A percentile compares a stretch with the other conserved stretches of the same genome.
Conservation (phyloP, 2,797 vertebrate species). For the Semaprochilodus insignis region DNA sequence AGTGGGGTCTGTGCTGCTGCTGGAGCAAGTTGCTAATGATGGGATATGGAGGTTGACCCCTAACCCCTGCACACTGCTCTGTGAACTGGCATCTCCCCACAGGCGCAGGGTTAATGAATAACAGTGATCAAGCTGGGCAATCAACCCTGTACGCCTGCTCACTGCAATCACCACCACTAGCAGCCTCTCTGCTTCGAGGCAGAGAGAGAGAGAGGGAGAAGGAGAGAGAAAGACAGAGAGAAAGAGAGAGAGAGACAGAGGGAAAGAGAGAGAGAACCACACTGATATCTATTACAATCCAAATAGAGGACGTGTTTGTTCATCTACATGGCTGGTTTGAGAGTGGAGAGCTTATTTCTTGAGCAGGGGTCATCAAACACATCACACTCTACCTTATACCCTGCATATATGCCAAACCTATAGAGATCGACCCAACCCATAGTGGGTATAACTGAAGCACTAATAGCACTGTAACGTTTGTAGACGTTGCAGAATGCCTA, state of each 20-base stretch:
- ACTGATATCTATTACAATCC: slow-evolving; percentile 33
- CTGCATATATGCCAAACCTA: background rate
- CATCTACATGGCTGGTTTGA: slow-evolving; percentile 31
- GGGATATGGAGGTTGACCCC: slow-evolving; percentile 46
- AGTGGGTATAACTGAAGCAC: background rate
- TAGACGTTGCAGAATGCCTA: no score
- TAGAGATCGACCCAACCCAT: background rate
- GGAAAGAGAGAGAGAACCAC: background rate
- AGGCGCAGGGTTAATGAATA: slow-evolving; percentile 55
- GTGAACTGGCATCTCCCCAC: slow-evolving; percentile 24
- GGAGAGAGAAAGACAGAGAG: slow-evolving; percentile 48
- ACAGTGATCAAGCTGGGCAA: slow-evolving; percentile 51
- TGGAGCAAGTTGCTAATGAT: slow-evolving; percentile 44
- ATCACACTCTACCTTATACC: slow-evolving; percentile 8
- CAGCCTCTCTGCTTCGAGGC: slow-evolving; percentile 39
- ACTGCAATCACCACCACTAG: slow-evolving; percentile 4
- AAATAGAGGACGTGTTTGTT: slow-evolving; percentile 46
- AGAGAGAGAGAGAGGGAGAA: slow-evolving; percentile 26
- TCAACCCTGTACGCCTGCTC: slow-evolving; percentile 36
- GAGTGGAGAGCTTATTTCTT: slow-evolving; percentile 12
- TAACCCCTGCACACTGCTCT: slow-evolving; percentile 38
- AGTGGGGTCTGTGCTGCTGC: slow-evolving; percentile 3
- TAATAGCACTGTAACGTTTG: background rate
- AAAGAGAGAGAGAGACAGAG: slow-evolving; percentile 8
- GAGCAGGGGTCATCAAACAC: slow-evolving; percentile 26